Evolutionary conservation across 2,797 vertebrate genomes (phyloP).

Genomic region (Fratercula arctica): DNA sequence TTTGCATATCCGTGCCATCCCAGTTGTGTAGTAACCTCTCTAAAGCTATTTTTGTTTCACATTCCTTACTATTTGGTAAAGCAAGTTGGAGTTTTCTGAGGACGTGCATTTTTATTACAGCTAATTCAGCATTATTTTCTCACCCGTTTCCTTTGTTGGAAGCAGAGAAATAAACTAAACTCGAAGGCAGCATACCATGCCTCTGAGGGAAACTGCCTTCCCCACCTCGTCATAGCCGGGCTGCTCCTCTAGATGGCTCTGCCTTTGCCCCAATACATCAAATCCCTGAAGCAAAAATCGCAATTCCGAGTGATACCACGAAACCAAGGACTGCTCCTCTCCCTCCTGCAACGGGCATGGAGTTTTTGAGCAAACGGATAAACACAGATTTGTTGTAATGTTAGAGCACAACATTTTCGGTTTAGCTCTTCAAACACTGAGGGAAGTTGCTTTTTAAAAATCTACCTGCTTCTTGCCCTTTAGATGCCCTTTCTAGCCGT

Average conservation of each 20-base stretch:
- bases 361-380: neutral
- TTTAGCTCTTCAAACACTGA: neutral
- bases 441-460: neutral
- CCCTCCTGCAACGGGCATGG: neutral
- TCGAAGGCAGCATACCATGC: neutral
- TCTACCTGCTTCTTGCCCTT: neutral
- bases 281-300: neutral
- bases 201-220: neutral
- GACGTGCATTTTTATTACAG: neutral
- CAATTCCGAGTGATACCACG: neutral
- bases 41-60: conserved; percentile 36
- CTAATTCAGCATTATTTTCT: conserved; percentile 39
- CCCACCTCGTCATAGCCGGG: neutral
- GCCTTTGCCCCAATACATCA: conserved; percentile 50
- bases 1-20: conserved; percentile 25
- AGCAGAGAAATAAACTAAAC: neutral
- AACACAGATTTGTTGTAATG: neutral
- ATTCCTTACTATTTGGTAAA: conserved; percentile 3
- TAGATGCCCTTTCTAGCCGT: neutral
- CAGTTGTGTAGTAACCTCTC: conserved; percentile 11
- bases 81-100: conserved; percentile 37
- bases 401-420: neutral
- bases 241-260: conserved; percentile 74
- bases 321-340: neutral
- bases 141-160: conserved; percentile 12